Evolutionary conservation across 2,113 vertebrate genomes (phyloP).

Genomic region (Columba janthina): DNA sequence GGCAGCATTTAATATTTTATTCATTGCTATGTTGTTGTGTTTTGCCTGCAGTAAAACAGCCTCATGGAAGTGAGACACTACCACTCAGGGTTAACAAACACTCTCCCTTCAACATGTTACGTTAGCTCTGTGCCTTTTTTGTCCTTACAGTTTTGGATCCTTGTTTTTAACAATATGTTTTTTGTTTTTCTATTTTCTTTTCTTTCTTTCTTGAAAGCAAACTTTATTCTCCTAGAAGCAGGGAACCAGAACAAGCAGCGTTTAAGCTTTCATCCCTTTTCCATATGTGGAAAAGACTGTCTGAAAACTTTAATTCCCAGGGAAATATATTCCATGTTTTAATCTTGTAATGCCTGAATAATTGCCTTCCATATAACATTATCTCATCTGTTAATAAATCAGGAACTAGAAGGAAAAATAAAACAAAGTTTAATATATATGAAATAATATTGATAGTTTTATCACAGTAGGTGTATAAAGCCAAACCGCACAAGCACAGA

Average conservation of each 20-base stretch:
- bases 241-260: not conserved
- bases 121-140: not conserved
- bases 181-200: not conserved
- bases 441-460: conserved; percentile 1
- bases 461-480: conserved; percentile 6
- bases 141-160: not conserved
- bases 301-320: conserved; percentile 11
- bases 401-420: conserved; percentile 7
- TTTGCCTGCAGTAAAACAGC: not conserved
- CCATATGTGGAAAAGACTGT: not conserved
- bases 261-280: not conserved
- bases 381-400: not conserved
- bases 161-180: not conserved
- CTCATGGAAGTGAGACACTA: not conserved
- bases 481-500: not conserved
- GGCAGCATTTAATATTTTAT: conserved; percentile 31
- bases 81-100: not conserved
- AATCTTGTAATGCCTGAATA: not conserved
- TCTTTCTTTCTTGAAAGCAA: too few relatives aligned
- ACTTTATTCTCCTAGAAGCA: not conserved
- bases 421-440: not conserved
- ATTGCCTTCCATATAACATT: not conserved
- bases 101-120: not conserved
- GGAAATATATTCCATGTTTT: conserved; percentile 21
- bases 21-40: not conserved